Evolutionary conservation across 2,113 vertebrate genomes (phyloP).

Genomic region (Garra rufa): DNA sequence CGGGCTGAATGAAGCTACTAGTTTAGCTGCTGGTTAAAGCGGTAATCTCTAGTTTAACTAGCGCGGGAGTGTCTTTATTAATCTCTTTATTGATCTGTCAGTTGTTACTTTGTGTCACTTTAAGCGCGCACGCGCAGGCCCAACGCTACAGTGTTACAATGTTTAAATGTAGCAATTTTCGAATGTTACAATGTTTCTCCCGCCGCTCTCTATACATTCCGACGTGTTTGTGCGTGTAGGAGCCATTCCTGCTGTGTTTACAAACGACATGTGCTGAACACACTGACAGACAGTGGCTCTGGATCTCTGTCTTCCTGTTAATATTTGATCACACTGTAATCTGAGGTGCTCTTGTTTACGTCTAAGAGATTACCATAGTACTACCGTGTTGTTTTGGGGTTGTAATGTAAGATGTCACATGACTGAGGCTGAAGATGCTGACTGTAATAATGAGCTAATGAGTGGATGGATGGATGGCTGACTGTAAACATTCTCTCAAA

Average conservation of each 20-base stretch:
- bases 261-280: neutral
- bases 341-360: neutral
- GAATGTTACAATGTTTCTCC: neutral
- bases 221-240: neutral
- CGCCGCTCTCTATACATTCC: neutral
- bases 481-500: neutral
- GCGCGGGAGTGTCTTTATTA: neutral
- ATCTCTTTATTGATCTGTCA: neutral
- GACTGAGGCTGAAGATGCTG: neutral
- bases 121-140: conserved; percentile 23
- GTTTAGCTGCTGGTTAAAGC: neutral
- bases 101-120: conserved; percentile 7
- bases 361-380: neutral
- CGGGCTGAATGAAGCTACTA: neutral
- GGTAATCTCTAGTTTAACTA: neutral
- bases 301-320: neutral
- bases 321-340: neutral
- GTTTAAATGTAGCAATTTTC: neutral
- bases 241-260: conserved; percentile 19
- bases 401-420: neutral
- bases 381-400: neutral
- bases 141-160: neutral
- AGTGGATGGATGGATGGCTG: no score
- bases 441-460: neutral
- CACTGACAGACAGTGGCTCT: neutral